Evolutionary conservation across 2,113 vertebrate genomes (phyloP).

Genomic region (Pelecanoides urinatrix): DNA sequence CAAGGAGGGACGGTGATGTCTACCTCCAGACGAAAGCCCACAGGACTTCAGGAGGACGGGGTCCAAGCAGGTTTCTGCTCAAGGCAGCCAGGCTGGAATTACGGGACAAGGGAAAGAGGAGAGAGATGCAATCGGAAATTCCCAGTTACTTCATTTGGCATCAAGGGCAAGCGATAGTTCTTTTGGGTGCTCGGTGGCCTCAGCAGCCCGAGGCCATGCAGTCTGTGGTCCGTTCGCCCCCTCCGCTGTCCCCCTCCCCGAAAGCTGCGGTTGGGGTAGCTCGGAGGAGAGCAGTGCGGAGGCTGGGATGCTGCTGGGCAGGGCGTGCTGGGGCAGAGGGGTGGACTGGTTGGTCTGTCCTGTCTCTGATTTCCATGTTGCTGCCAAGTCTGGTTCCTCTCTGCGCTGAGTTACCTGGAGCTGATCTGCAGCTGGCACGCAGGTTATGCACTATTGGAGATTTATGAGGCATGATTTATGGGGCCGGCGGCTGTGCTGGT

Average conservation of each 20-base stretch:
- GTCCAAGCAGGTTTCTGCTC: not conserved
- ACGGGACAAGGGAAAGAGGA: not conserved
- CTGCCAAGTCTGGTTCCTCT: not conserved
- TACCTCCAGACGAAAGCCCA: not conserved
- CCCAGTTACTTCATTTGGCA: not conserved
- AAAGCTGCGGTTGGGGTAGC: not conserved
- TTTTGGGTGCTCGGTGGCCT: not conserved
- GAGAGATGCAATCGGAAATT: not conserved
- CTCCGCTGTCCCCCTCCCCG: not conserved
- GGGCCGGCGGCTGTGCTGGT: not conserved
- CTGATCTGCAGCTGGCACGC: not conserved
- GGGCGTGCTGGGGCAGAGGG: not conserved
- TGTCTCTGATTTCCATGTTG: not conserved
- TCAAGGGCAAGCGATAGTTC: not conserved
- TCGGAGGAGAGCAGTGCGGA: not conserved
- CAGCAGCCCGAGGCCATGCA: not conserved
- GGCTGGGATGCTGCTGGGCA: not conserved
- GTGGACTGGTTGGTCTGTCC: not conserved
- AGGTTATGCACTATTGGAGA: constrained; percentile 38
- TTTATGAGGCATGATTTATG: constrained; percentile 64
- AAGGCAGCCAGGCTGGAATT: not conserved
- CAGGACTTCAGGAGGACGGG: not conserved
- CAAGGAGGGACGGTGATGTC: not conserved
- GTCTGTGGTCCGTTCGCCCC: not conserved
- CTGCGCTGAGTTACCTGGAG: not conserved